Base-by-base conservation (phyloP, 2,888 invertebrate species). In the Panopea generosa region DNA sequence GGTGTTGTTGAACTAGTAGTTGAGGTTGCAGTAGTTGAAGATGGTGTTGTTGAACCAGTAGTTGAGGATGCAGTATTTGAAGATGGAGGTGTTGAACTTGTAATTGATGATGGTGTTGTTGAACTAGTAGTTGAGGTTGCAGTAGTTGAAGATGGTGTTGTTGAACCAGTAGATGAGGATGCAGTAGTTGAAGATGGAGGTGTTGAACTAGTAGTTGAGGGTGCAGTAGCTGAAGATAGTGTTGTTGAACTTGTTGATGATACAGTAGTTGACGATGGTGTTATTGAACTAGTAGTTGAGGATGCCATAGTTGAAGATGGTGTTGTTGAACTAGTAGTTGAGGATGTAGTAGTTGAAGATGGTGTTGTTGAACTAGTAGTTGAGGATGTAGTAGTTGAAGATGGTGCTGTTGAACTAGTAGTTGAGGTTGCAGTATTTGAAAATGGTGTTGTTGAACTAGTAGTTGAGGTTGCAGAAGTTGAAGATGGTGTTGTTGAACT, bases 101-200 rank as follows among this genome's bases (percentile, higher is more conserved):
- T 33, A 22, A 56, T 45, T 33, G 69, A 29, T 43, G 52, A 26
- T 26, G 43, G 52, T 52, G 60, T 43, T 18, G 52, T 40, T 9
- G 57, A 26, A 16, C 40, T 43, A 43, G 60, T 43, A 11, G 52
- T 40, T 9, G 57, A 26, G 9, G 26, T 43, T 3, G 33, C 14
- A 16, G 68, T 60, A 11, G 56, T 55, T 56, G 56, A 47, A 7
- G 69, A 16, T 53, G 49, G 2, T 18, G 43, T 14, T 26, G 68
- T 40, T n/a, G 47, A 16, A 20, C 16, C 27, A n/a, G n/a, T n/a
- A n/a, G n/a, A n/a, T n/a, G n/a, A n/a, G n/a, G n/a, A n/a, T 29
- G 20, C 29, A 24, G 38, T 2, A 11, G 63, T 52, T 2, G 53
- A 18, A 4, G 63, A 18, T 24, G 38, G 18, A 22, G 55, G 22